A percentile compares a stretch with the other conserved stretches of the same genome.
Conservation (phyloP, 2,113 vertebrate genomes). For the Ictalurus punctatus region DNA sequence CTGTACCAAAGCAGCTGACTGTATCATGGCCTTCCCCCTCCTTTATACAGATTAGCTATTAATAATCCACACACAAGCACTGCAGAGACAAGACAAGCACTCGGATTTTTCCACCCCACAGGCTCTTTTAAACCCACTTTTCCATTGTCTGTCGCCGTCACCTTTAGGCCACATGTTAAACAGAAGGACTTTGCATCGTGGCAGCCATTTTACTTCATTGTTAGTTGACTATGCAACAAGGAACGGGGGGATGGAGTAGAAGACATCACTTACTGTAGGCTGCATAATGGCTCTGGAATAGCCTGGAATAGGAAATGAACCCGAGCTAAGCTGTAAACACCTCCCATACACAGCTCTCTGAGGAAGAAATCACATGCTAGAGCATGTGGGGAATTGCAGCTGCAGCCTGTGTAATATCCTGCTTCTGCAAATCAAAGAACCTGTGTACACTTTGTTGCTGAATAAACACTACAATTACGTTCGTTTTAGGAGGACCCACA, state of each 20-base stretch:
- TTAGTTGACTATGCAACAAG: background rate
- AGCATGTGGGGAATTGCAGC: background rate
- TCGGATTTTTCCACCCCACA: background rate
- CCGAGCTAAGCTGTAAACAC: background rate
- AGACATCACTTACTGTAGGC: slow-evolving; percentile 12
- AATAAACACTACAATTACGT: background rate
- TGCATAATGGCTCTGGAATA: slow-evolving; percentile 12
- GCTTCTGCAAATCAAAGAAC: background rate
- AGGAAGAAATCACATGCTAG: slow-evolving; percentile 13
- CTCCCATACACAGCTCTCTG: background rate
- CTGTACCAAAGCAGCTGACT: slow-evolving; percentile 47
- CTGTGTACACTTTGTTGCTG: background rate
- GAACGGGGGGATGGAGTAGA: background rate
- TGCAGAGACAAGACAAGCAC: background rate
- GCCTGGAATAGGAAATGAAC: slow-evolving; percentile 9
- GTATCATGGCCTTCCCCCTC: slow-evolving; percentile 42
- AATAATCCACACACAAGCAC: slow-evolving; percentile 48
- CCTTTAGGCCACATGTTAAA: background rate
- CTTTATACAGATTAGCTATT: slow-evolving; percentile 54
- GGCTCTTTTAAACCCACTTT: background rate
- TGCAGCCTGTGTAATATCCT: background rate
- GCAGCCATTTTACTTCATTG: slow-evolving; percentile 4
- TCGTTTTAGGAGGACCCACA: background rate
- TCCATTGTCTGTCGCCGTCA: background rate
- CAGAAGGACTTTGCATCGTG: background rate